Conservation (phyloP, 2,113 vertebrate species). For the Corythornis vintsioides region DNA sequence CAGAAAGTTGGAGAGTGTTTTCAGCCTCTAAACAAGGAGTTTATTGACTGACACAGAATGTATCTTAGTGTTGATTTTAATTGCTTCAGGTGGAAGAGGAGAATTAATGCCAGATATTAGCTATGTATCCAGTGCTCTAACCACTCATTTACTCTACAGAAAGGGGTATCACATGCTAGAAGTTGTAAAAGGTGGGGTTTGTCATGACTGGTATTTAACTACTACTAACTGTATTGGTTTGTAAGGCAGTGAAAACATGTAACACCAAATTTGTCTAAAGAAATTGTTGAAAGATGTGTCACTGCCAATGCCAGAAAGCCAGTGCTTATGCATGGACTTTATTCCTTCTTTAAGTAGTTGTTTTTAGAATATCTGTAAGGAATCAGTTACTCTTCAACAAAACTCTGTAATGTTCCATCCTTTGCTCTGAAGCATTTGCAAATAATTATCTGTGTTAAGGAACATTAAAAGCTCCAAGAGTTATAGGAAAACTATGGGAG, state of each 20-base stretch:
- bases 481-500: not conserved
- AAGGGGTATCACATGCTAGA: not conserved
- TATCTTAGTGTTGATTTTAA: not conserved
- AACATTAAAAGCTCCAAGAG: not conserved
- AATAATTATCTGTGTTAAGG: not conserved
- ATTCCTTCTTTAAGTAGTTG: not conserved
- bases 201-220: not conserved
- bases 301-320: not conserved
- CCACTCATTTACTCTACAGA: not conserved
- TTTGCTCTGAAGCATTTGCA: not conserved
- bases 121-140: not conserved
- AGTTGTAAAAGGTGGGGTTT: not conserved
- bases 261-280: not conserved
- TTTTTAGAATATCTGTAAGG: not conserved
- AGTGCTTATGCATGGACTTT: not conserved
- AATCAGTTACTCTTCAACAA: not conserved
- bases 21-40: not conserved
- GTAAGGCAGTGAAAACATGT: accelerated
- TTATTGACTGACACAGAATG: not conserved
- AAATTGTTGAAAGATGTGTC: not conserved
- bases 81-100: not conserved
- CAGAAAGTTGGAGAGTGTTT: not conserved
- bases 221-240: not conserved
- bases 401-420: not conserved
- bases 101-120: not conserved